Base-by-base conservation (phyloP, 1,140 invertebrate species). In the Drosophila littoralis region DNA sequence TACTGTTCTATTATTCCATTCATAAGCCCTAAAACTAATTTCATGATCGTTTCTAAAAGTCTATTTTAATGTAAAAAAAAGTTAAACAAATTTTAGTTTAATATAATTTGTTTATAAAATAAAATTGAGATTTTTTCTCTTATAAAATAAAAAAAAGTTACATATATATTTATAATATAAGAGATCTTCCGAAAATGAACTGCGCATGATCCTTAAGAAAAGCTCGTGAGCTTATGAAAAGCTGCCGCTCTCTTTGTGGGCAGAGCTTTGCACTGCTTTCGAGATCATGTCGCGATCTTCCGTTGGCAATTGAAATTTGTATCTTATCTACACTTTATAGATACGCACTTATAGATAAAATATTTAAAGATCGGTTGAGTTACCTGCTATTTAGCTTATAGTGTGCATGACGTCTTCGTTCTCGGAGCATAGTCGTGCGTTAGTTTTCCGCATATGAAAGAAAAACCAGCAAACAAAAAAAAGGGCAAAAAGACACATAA, bases 361-460 rank as follows among this genome's bases (percentile, higher is more conserved):
- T 71, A 33, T 58, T 68, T 61, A n/a, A 38, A 36, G 8, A 38
- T 64, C n/a, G 32, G 51, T 67, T 38, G 32, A 70, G 60, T 92
- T 92, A 92, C 91, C 91, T 92, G 81, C 69, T 90, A 74, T 92
- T 92, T 88, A 92, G 91, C 77, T 92, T 92, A 82, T 81, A 92
- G 86, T 92, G 85, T 71, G 91, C 91, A 92, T 92, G 91, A 79
- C 91, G 91, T 92, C 91, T 92, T 92, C 91, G 91, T 90, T 92
- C 91, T 92, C 91, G 91, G 73, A 92, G 89, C 91, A 92, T 92
- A 89, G 86, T 90, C 81, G 86, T 90, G 76, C 70, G 74, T 86
- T 91, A 86, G 85, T 90, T 90, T 85, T 79, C 84, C 75, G 74
- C 86, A 91, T 91, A 82, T 91, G 76, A 91, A 91, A 91, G 85